A percentile compares a stretch with the other conserved stretches of the same genome.
These are phyloP conservation scores for Corythoichthys haematopterus DNA, from an alignment of 2,113 vertebrate species.

Conservation along the genomic window DNA sequence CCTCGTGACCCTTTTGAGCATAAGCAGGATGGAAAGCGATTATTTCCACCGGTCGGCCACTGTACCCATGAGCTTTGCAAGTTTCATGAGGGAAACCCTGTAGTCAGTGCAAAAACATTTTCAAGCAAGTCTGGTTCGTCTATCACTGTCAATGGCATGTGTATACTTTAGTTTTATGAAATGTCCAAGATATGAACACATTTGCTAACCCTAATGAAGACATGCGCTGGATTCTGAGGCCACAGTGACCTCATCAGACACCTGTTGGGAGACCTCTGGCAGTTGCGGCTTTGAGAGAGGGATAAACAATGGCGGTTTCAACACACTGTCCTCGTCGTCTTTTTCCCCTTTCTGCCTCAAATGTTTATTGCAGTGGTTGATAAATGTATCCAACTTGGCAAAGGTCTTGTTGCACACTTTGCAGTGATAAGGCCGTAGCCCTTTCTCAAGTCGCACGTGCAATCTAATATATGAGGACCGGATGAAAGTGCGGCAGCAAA, in stretches of 20 bases:
- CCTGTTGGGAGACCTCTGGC: conserved; percentile 1
- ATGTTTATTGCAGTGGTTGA: conserved; percentile 67
- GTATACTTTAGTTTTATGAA: too few species aligned
- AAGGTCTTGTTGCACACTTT: conserved; percentile 68
- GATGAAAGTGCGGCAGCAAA: conserved; percentile 64
- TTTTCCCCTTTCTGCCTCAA: conserved; percentile 49
- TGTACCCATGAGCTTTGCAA: too few species aligned
- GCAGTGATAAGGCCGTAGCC: conserved; percentile 63
- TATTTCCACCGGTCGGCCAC: too few species aligned
- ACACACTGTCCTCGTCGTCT: conserved; percentile 39
- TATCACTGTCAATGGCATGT: too few species aligned
- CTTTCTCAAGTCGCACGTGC: conserved; percentile 48
- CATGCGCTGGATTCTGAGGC: too few species aligned
- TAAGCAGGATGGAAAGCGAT: too few species aligned
- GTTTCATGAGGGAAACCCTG: too few species aligned
- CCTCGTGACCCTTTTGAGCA: too few species aligned
- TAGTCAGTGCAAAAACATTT: too few species aligned
- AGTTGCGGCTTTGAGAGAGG: conserved; percentile 30
- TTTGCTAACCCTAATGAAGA: too few species aligned
- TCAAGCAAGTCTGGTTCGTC: too few species aligned
- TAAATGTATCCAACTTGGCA: conserved; percentile 62
- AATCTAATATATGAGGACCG: conserved; percentile 62
- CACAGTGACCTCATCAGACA: conserved; percentile 49
- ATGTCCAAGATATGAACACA: too few species aligned
- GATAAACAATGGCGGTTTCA: conserved; percentile 53